Evolutionary conservation across 1,140 invertebrate genomes (phyloP).

Genomic region (Zelostemma sp.): DNA sequence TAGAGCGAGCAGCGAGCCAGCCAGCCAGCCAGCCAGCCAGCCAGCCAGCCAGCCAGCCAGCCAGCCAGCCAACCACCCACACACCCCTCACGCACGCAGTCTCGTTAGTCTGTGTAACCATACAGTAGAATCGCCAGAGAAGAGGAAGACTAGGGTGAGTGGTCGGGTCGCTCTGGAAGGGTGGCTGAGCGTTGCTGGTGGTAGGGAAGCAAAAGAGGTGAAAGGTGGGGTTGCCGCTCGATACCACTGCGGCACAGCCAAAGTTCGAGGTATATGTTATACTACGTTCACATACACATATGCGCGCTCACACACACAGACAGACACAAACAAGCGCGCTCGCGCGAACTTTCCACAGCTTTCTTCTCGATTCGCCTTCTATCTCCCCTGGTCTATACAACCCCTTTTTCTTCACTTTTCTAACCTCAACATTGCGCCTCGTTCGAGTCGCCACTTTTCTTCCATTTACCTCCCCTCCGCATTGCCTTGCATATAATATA

Average conservation of each 20-base stretch:
- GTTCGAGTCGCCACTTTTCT: neutral
- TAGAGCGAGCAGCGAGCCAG: too few relatives aligned
- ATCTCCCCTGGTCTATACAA: conserved; percentile 8
- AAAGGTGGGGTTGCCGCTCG: conserved; percentile 64
- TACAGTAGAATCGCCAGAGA: conserved; percentile 35
- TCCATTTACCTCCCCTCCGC: conserved; percentile 2
- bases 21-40: too few relatives aligned
- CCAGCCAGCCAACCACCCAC: too few relatives aligned
- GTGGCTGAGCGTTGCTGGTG: conserved; percentile 26
- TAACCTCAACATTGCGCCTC: neutral
- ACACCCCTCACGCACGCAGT: too few relatives aligned
- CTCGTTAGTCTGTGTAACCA: conserved; percentile 18
- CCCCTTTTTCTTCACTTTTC: conserved; percentile 14
- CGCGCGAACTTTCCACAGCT: conserved; percentile 27
- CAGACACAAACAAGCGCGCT: too few relatives aligned
- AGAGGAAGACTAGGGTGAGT: conserved; percentile 21
- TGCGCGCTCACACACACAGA: conserved; percentile 3
- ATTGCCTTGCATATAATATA: conserved; percentile 32
- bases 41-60: too few relatives aligned
- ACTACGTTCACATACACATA: conserved; percentile 43
- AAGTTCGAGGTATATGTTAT: conserved; percentile 62
- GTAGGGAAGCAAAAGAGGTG: conserved; percentile 45
- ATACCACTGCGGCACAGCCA: conserved; percentile 69
- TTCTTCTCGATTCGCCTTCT: conserved; percentile 35
- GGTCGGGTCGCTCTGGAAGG: conserved; percentile 36